A percentile compares a stretch with the other conserved stretches of the same genome.
Conservation (phyloP, 2,113 vertebrate genomes). For the Capra hircus region DNA sequence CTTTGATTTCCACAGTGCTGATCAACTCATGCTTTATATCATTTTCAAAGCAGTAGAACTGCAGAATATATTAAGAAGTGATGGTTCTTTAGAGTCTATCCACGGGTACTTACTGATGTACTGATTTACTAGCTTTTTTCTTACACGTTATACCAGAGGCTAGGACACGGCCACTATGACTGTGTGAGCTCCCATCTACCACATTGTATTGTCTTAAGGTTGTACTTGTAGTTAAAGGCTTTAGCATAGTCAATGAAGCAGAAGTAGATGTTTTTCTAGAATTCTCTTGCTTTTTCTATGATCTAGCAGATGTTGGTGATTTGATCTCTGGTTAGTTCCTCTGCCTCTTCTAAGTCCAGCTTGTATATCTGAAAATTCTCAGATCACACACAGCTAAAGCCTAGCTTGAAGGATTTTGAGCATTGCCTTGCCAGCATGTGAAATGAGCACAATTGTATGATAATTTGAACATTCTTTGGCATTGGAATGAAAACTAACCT, state of each 20-base stretch:
- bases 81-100: neutral
- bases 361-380: neutral
- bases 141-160: neutral
- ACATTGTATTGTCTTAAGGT: neutral
- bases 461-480: neutral
- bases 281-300: neutral
- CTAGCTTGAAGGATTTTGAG: neutral
- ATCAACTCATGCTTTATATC: neutral
- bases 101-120: neutral
- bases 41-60: neutral
- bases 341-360: neutral
- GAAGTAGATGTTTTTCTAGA: neutral
- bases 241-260: neutral
- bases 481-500: neutral
- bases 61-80: neutral
- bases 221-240: neutral
- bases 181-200: neutral
- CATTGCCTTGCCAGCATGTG: neutral
- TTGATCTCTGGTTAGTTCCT: neutral
- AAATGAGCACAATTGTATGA: neutral
- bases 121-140: neutral
- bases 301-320: neutral
- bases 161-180: neutral
- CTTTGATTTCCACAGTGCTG: neutral
- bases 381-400: neutral